These are phyloP conservation scores for Hippocampus kuda DNA, from an alignment of 2,797 vertebrate genomes.

Conservation along the genomic window DNA sequence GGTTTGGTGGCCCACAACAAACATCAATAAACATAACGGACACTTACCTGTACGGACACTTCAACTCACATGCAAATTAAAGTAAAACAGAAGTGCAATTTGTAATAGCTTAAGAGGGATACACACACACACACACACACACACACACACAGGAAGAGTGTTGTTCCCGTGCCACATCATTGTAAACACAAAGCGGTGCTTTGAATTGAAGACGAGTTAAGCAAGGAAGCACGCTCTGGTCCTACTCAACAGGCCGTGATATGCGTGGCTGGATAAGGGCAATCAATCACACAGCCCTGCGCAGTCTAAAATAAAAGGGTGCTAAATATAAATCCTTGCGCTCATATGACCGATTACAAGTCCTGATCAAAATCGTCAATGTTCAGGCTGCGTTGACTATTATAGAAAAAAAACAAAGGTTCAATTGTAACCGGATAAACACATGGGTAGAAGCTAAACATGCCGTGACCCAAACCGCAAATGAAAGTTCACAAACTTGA, in stretches of 20 bases:
- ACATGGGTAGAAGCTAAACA: no score
- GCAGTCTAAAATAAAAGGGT: neutral
- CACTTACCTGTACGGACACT: constrained; percentile 44
- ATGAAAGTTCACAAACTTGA: no score
- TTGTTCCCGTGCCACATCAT: no score
- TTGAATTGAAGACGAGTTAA: constrained; percentile 9
- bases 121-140: no score
- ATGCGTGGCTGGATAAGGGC: constrained; percentile 6
- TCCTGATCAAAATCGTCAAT: neutral
- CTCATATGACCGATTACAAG: constrained; percentile 16
- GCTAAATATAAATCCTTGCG: constrained; percentile 1
- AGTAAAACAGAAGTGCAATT: constrained; percentile 40
- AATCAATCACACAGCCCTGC: constrained; percentile 11
- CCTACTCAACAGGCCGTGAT: neutral
- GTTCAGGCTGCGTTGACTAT: neutral
- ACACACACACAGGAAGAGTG: neutral
- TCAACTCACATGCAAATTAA: constrained; percentile 2
- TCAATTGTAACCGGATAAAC: no score
- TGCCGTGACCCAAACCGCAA: no score
- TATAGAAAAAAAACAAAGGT: neutral
- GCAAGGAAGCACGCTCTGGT: constrained; percentile 27
- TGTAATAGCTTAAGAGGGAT: constrained; percentile 40
- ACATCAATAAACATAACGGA: constrained; percentile 13
- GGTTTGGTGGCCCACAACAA: constrained; percentile 8
- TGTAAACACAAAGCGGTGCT: constrained; percentile 15